Evolutionary conservation across 2,888 invertebrate species (phyloP).

Genomic region (Ennomos fuscantarius): DNA sequence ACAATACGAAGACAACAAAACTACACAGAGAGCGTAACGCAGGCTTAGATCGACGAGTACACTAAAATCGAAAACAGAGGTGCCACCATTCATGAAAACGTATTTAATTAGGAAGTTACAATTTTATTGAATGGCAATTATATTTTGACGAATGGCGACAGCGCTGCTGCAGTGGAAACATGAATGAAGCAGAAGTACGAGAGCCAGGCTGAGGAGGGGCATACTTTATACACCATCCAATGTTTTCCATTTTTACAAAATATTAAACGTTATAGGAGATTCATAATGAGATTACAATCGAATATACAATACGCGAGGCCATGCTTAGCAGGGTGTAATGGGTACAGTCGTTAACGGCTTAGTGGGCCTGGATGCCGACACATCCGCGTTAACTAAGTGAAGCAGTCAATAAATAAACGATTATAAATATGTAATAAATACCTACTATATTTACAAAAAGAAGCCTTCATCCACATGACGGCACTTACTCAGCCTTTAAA

Average conservation of each 20-base stretch:
- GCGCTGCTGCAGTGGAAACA: conserved; percentile 12
- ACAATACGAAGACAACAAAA: conserved; percentile 24
- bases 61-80: conserved; percentile 16
- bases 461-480: conserved; percentile 73
- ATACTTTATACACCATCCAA: conserved; percentile 76
- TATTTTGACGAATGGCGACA: conserved; percentile 29
- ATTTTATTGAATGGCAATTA: conserved; percentile 33
- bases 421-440: conserved; percentile 86
- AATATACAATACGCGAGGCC: conserved; percentile 76
- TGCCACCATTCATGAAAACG: conserved; percentile 32
- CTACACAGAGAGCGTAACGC: conserved; percentile 41
- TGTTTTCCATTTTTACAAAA: conserved; percentile 75
- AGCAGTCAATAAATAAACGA: conserved; percentile 86
- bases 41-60: conserved; percentile 22
- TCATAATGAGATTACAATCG: conserved; percentile 81
- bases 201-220: conserved; percentile 48
- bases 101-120: conserved; percentile 35
- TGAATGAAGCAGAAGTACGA: conserved; percentile 11
- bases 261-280: conserved; percentile 71
- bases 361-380: conserved; percentile 68
- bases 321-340: conserved; percentile 80
- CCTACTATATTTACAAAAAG: conserved; percentile 85
- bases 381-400: conserved; percentile 80
- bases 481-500: conserved; percentile 80
- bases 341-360: conserved; percentile 76